These are phyloP conservation scores for Isotomurus palustris DNA, from an alignment of 2,888 invertebrate species.

Conservation along the genomic window DNA sequence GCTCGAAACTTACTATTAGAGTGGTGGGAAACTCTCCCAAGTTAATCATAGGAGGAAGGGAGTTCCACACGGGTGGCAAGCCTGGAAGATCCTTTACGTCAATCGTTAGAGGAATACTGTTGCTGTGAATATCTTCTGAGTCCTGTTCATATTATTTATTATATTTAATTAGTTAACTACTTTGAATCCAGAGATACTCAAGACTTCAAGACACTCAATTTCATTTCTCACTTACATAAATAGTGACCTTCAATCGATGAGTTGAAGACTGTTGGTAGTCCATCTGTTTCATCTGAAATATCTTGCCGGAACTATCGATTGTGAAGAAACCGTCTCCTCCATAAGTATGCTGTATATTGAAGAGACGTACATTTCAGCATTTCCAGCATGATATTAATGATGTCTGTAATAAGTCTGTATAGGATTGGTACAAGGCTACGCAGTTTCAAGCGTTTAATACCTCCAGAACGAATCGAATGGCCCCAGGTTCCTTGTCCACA, in stretches of 20 bases:
- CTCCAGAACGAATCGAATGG: too few relatives aligned
- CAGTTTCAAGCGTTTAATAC: too few relatives aligned
- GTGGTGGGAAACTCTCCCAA: too few relatives aligned
- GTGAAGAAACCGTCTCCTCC: too few relatives aligned
- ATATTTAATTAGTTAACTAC: background rate
- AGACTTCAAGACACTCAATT: background rate
- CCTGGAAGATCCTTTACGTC: constrained; percentile 16
- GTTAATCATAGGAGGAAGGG: constrained; percentile 2
- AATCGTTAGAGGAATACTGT: constrained; percentile 5
- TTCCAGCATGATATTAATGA: too few relatives aligned
- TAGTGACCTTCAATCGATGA: constrained; percentile 9
- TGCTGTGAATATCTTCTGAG: background rate
- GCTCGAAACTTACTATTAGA: too few relatives aligned
- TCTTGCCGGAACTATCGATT: constrained; percentile 1
- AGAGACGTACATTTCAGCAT: too few relatives aligned
- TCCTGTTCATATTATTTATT: background rate
- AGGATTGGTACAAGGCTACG: too few relatives aligned
- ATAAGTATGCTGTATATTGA: too few relatives aligned
- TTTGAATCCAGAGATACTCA: too few relatives aligned
- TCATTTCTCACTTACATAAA: constrained; percentile 3
- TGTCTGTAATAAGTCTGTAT: too few relatives aligned
- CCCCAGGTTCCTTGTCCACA: too few relatives aligned
- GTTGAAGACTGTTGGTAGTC: constrained; percentile 4
- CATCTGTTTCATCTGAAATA: constrained; percentile 1
- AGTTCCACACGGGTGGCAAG: constrained; percentile 15